A percentile compares a stretch with the other conserved stretches of the same genome.
Evolutionary conservation across 2,113 vertebrate species (phyloP).

Genomic region (Oxygymnocypris stewartii): DNA sequence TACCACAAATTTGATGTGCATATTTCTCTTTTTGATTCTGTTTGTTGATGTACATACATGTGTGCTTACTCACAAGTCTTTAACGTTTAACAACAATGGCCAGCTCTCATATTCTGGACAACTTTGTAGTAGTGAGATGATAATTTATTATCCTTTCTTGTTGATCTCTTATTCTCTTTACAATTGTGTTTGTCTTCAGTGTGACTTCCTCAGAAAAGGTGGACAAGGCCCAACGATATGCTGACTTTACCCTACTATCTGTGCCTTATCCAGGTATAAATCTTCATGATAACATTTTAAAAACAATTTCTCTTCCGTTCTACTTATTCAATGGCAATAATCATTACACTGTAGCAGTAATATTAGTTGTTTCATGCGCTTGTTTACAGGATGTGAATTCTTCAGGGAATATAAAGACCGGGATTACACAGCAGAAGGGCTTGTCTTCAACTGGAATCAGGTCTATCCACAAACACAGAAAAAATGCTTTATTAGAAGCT

Average conservation of each 20-base stretch:
- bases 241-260: constrained; percentile 96
- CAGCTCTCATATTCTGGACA: neutral
- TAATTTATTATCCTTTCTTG: no score
- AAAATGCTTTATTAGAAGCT: neutral
- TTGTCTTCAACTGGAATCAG: constrained; percentile 99
- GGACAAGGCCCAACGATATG: constrained; percentile 97
- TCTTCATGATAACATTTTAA: neutral
- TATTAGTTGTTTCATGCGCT: neutral
- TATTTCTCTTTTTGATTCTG: neutral
- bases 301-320: neutral
- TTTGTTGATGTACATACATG: neutral
- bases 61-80: neutral
- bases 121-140: neutral
- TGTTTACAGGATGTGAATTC: constrained; percentile 92
- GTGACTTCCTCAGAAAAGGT: constrained; percentile 98
- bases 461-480: constrained; percentile 63
- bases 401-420: constrained; percentile 98
- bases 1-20: neutral
- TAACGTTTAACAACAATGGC: neutral
- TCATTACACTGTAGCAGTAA: neutral
- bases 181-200: constrained; percentile 66
- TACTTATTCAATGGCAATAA: neutral
- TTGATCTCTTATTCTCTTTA: neutral
- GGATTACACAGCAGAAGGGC: constrained; percentile 94
- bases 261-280: constrained; percentile 95